These are phyloP conservation scores for Mormyrops attenuatus DNA, from an alignment of 2,797 vertebrate species.

Conservation along the genomic window DNA sequence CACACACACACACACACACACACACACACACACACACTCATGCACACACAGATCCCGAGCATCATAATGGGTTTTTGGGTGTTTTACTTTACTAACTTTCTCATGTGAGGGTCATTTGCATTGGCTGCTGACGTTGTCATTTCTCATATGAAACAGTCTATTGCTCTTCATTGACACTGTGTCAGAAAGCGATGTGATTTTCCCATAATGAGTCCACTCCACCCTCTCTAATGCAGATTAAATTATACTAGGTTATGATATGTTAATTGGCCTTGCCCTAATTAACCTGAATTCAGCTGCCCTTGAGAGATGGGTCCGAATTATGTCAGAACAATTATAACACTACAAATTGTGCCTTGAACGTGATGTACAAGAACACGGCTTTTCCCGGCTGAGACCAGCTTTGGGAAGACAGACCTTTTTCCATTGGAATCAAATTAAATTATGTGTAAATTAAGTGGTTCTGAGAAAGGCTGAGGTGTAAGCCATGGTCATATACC, in stretches of 20 bases:
- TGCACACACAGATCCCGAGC: neutral
- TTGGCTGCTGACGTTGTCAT: neutral
- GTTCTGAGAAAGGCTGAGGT: neutral
- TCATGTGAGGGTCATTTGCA: neutral
- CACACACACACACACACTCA: neutral
- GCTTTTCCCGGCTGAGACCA: neutral
- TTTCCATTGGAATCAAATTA: neutral
- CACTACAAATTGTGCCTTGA: neutral
- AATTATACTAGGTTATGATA: neutral
- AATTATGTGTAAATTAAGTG: neutral
- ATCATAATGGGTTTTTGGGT: neutral
- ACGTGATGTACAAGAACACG: neutral
- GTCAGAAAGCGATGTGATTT: neutral
- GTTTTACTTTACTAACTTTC: neutral
- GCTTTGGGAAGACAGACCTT: neutral
- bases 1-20: neutral
- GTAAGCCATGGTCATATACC: neutral
- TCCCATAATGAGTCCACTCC: neutral
- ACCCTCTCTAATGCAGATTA: slow-evolving; percentile 5
- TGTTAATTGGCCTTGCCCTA: neutral
- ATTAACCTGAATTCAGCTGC: neutral
- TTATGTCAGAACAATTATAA: slow-evolving; percentile 12
- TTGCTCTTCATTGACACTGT: neutral
- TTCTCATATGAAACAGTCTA: neutral
- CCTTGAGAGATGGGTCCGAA: slow-evolving; percentile 10